A percentile compares a stretch with the other conserved stretches of the same genome.
These are phyloP conservation scores for Glaucidium brasilianum DNA, from an alignment of 2,113 vertebrate species.

Conservation along the genomic window DNA sequence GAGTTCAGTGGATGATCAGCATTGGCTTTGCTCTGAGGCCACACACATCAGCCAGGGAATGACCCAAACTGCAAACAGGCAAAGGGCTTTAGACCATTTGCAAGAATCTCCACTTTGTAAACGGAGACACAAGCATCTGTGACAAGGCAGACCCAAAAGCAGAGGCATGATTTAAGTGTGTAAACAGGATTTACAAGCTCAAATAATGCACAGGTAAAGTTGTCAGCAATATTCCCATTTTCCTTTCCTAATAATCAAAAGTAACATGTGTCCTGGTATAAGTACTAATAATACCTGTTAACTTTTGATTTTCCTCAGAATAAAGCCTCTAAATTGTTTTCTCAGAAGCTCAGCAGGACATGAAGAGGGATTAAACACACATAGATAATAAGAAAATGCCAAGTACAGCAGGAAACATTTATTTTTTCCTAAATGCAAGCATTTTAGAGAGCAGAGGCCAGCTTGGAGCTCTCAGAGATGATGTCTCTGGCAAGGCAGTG, in stretches of 20 bases:
- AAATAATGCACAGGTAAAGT: not conserved
- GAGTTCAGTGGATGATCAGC: fast-evolving
- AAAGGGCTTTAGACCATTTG: not conserved
- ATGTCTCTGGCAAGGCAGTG: fast-evolving
- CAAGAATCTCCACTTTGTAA: fast-evolving
- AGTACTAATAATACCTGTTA: not conserved
- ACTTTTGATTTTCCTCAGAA: not conserved
- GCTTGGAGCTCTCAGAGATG: not conserved
- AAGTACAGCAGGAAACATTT: not conserved
- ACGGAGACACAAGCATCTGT: not conserved
- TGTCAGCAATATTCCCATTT: fast-evolving
- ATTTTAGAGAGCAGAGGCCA: not conserved
- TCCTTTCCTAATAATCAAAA: not conserved
- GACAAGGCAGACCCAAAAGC: not conserved
- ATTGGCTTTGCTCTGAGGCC: not conserved
- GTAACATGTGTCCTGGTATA: not conserved
- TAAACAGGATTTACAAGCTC: not conserved
- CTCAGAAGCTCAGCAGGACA: not conserved
- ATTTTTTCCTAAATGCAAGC: not conserved
- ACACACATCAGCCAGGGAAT: not conserved
- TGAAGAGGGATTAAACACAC: not conserved
- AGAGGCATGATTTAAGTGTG: fast-evolving
- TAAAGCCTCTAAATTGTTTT: not conserved
- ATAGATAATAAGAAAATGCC: not conserved
- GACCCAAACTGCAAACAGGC: fast-evolving